Percentiles rank a stretch among this genome's conserved stretches.
phyloP scores from a whole-genome alignment of 2,113 vertebrate genomes.

The Nyctereutes procyonoides region DNA sequence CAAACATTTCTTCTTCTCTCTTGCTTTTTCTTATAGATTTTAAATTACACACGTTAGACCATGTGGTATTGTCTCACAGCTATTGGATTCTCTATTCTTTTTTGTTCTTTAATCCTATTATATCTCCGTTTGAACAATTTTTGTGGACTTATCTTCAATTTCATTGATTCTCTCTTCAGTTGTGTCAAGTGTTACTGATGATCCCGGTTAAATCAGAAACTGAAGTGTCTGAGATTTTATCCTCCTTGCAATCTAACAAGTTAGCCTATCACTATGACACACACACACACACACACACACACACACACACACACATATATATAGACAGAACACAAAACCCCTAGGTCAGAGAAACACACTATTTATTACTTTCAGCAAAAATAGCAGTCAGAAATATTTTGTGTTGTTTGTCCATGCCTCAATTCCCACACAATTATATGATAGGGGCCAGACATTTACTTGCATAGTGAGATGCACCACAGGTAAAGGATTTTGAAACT shows the following conservation, averaged over 20 bases:
- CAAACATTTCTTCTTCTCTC: background rate
- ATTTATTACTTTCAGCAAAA: background rate
- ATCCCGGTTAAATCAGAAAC: background rate
- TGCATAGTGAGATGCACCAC: background rate
- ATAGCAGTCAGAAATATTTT: background rate
- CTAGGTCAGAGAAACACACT: background rate
- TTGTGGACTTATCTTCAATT: background rate
- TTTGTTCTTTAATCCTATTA: background rate
- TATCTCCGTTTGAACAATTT: background rate
- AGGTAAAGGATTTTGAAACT: background rate
- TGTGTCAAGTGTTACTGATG: background rate
- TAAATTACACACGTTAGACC: background rate
- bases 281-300: too few relatives aligned
- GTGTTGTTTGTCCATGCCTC: background rate
- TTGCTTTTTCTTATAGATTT: background rate
- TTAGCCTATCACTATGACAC: background rate
- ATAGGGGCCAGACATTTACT: background rate
- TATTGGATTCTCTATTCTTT: background rate
- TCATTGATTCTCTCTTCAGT: background rate
- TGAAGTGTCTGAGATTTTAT: background rate
- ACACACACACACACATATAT: too few relatives aligned
- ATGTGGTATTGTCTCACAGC: background rate
- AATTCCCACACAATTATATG: background rate
- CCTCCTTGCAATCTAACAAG: background rate
- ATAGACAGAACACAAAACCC: background rate